Evolutionary conservation across 2,797 vertebrate genomes (phyloP), one percentile per base, ranked within the genome.

Genomic region (Agapornis canus): DNA sequence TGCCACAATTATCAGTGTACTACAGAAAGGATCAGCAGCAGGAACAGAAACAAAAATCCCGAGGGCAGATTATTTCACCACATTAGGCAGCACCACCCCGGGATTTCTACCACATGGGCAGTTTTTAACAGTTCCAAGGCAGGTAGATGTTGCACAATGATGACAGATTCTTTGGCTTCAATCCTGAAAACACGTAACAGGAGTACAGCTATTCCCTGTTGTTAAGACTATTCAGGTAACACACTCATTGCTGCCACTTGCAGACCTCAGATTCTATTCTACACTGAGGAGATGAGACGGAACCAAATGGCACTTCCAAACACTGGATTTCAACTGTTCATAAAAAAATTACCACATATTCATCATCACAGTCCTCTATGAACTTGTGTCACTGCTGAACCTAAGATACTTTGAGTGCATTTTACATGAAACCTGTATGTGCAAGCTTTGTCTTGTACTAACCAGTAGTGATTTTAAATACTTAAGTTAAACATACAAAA

Each of bases 21-120:
- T 69, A 27, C 45, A 57, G 66, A 52, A 86, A 85, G 72, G 72
- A 83, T 54, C 80, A 23, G 66, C 27, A 75, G 64, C 7, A 92
- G 69, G 60, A 83, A 63, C 29, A 78, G 91, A 86, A 93, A 90
- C 45, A 80, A 61, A 89, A 96, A 79, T 35, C 92, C 89, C 2
- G 5, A 86, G 93, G 89, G 94, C 23, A 27, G 75, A 93, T 82
- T 91, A 90, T 95, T 96, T 85, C 94, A 92, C 52, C 2, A 2
- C 68, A 52, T 84, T 52, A 92, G 79, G 56, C 47, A 95, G 72
- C 92, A 90, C 76, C 66, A 79, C 54, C 35, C 65, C 32, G 14
- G 66, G 68, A 84, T 48, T 82, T 66, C 66, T 31, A 76, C 42
- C 77, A 65, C 92, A 85, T 0, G 29, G 82, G 39, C 27, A 47